phyloP scores from a whole-genome alignment of 2,797 vertebrate genomes.

The Enteromius viviparus region DNA sequence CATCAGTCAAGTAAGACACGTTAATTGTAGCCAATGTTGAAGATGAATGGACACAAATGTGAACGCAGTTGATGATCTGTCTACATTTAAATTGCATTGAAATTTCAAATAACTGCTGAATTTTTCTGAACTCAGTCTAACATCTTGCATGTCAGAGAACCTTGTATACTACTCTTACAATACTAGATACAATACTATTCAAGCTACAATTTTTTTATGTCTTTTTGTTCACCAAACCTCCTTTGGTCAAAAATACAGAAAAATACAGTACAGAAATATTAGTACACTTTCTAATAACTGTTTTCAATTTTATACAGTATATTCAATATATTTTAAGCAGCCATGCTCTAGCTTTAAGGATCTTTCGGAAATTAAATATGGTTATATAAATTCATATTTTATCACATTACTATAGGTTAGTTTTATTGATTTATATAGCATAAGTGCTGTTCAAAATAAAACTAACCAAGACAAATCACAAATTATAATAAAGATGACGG shows the following conservation, averaged over 20 bases:
- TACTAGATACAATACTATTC: not conserved
- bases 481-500: no score
- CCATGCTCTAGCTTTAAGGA: not conserved
- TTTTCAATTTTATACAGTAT: not conserved
- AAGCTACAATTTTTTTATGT: not conserved
- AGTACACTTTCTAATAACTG: not conserved
- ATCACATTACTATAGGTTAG: no score
- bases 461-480: no score
- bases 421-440: no score
- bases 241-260: not conserved
- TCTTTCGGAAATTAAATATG: not conserved
- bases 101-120: not conserved
- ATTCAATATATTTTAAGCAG: not conserved
- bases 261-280: not conserved
- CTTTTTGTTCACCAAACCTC: no score
- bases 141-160: not conserved
- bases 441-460: no score
- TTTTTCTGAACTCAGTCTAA: not conserved
- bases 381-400: not conserved
- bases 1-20: conserved; percentile 1
- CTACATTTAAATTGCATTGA: not conserved
- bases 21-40: conserved; percentile 9
- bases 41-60: not conserved
- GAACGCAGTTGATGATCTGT: not conserved
- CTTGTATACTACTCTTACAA: not conserved